Conservation (phyloP, 1,140 invertebrate genomes). For the Drosophila lacteicornis region DNA sequence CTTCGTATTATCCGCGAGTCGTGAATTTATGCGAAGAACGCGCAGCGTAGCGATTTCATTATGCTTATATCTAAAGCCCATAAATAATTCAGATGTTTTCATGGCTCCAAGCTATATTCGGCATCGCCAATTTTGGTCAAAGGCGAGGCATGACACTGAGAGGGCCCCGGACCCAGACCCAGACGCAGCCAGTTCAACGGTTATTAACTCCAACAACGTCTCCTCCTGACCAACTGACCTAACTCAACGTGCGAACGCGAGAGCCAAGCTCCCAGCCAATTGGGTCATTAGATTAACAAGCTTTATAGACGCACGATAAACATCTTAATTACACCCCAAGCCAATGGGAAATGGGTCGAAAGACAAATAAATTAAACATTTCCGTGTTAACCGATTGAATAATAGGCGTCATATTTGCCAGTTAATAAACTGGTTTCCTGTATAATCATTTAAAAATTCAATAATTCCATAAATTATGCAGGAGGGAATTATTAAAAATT, state of each 20-base stretch:
- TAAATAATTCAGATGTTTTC: slow-evolving; percentile 50
- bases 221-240: slow-evolving; percentile 49
- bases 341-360: slow-evolving; percentile 4
- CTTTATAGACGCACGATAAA: slow-evolving; percentile 26
- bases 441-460: neutral
- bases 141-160: slow-evolving; percentile 44
- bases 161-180: slow-evolving; percentile 19
- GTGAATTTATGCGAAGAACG: slow-evolving; percentile 60
- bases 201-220: neutral
- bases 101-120: slow-evolving; percentile 25
- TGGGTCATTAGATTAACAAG: slow-evolving; percentile 64
- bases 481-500: neutral
- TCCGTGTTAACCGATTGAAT: slow-evolving; percentile 10
- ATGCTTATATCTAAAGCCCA: slow-evolving; percentile 37
- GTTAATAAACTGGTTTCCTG: slow-evolving; percentile 9
- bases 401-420: slow-evolving; percentile 13
- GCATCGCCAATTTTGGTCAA: slow-evolving; percentile 40
- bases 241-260: slow-evolving; percentile 50
- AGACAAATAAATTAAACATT: slow-evolving; percentile 11
- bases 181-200: slow-evolving; percentile 6
- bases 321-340: slow-evolving; percentile 22
- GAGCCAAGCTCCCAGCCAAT: slow-evolving; percentile 44
- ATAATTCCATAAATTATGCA: neutral
- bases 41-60: slow-evolving; percentile 37
- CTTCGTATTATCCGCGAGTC: slow-evolving; percentile 34